Evolutionary conservation across 2,888 invertebrate species (phyloP), one percentile per base, ranked within the genome.

Genomic region (Platerodrilus igneus): DNA sequence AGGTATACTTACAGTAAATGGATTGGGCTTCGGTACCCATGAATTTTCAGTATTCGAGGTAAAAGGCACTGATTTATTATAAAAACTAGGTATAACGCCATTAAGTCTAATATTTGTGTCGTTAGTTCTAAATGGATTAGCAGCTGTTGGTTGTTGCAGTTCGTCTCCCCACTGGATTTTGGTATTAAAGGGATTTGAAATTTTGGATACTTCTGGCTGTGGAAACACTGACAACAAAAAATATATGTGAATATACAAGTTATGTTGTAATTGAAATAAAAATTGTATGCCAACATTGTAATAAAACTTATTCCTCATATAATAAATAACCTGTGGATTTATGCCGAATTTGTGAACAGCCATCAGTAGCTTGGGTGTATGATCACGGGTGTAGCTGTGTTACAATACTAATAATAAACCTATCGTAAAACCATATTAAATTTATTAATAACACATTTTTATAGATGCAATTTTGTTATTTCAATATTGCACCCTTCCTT

Each of bases 101-200:
- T 53, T 45, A 26, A 55, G 50, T 5, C 42, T 45, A 15, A 50
- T 50, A n/a, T n/a, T n/a, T n/a, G n/a, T n/a, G 26, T 61, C 61
- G 13, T 33, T 40, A 13, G 45, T 28, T 33, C 56, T 51, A 41
- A 66, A 66, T 5, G 66, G 66, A 52, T 66, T 66, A 3, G 55
- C 54, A 18, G 43, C 16, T 27, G 15, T 17, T 14, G 6, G 32
- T 16, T 37, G 28, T 20, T 26, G 34, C 20, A n/a, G 14, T 22
- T 22, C 23, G 9, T 40, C 43, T 6, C 25, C 36, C 44, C 39
- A 44, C 10, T 28, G 19, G n/a, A 33, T 20, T 4, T 32, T 41
- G 18, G 43, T 40, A 36, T 45, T 40, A 26, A 53, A 55, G 1
- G 55, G 53, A 45, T 62, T 58, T 22, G 54, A 55, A 10, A 48